phyloP scores from a whole-genome alignment of 2,797 vertebrate species.

The Lagorchestes hirsutus region DNA sequence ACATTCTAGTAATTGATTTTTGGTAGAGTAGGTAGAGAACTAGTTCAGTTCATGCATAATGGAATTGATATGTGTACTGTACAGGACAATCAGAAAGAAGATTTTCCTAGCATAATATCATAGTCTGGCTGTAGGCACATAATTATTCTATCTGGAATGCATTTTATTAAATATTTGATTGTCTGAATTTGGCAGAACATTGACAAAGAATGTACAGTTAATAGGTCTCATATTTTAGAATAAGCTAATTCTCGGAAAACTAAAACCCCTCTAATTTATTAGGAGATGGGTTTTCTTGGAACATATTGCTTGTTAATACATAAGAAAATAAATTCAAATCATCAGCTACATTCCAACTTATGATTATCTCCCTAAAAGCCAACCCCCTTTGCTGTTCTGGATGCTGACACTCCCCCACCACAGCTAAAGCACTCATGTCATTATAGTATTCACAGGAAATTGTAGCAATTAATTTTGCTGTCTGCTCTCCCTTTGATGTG shows the following conservation, averaged over 20 bases:
- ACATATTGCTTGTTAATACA: constrained; percentile 68
- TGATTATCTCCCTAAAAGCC: constrained; percentile 76
- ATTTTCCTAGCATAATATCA: constrained; percentile 33
- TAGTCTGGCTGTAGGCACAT: constrained; percentile 20
- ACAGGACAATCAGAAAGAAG: constrained; percentile 20
- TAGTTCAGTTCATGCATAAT: constrained; percentile 10
- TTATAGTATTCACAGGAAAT: constrained; percentile 84
- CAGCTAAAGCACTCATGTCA: constrained; percentile 76
- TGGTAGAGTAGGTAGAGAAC: constrained; percentile 6
- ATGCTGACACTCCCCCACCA: constrained; percentile 81
- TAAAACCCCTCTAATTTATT: constrained; percentile 14
- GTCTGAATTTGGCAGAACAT: constrained; percentile 38
- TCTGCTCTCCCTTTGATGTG: constrained; percentile 84
- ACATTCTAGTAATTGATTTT: constrained; percentile 17
- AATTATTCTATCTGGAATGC: not conserved
- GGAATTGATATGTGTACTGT: constrained; percentile 1
- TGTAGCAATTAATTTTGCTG: constrained; percentile 84
- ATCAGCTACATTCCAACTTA: constrained; percentile 74
- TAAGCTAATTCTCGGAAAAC: not conserved
- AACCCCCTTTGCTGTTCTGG: constrained; percentile 78
- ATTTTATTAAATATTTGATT: constrained; percentile 58
- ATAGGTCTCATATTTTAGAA: constrained; percentile 24
- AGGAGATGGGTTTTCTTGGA: constrained; percentile 71
- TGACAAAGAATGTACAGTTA: constrained; percentile 9
- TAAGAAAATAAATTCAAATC: constrained; percentile 78